Percentiles rank a stretch among this genome's conserved stretches.
Conservation (phyloP, 2,888 invertebrate species). For the Chironomus tentans region DNA sequence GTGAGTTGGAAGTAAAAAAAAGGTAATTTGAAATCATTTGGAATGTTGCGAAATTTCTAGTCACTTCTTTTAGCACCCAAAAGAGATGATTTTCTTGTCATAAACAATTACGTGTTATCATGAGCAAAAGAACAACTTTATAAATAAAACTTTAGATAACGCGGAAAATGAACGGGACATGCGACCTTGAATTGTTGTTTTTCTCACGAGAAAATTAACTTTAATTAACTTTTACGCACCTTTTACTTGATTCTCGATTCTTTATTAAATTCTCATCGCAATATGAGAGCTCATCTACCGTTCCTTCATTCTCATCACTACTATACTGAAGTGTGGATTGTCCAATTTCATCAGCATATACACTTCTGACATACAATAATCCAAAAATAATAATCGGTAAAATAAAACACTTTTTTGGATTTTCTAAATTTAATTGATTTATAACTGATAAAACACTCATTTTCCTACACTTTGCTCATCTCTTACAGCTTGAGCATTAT, state of each 20-base stretch:
- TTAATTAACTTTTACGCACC: constrained; percentile 18
- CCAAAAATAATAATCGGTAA: neutral
- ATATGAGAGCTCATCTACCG: constrained; percentile 27
- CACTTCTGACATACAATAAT: neutral
- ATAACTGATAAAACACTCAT: constrained; percentile 12
- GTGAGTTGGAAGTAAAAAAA: constrained; percentile 20
- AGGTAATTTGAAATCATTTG: neutral
- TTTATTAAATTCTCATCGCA: constrained; percentile 27
- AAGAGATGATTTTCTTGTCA: neutral
- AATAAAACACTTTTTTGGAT: neutral
- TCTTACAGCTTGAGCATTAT: neutral
- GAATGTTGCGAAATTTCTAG: neutral
- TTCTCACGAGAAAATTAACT: neutral
- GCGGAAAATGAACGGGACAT: neutral
- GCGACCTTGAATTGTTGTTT: neutral
- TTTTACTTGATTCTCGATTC: constrained; percentile 27
- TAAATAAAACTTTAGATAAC: neutral
- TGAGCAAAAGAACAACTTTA: neutral
- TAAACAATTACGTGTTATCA: neutral
- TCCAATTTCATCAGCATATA: neutral
- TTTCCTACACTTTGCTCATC: neutral
- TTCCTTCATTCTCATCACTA: neutral
- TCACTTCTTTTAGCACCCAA: neutral
- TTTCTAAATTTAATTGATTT: neutral
- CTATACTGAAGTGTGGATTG: neutral